Percentiles rank a stretch among this genome's conserved stretches.
phyloP scores from a whole-genome alignment of 2,797 vertebrate species.

The Coccyzus lansbergi region DNA sequence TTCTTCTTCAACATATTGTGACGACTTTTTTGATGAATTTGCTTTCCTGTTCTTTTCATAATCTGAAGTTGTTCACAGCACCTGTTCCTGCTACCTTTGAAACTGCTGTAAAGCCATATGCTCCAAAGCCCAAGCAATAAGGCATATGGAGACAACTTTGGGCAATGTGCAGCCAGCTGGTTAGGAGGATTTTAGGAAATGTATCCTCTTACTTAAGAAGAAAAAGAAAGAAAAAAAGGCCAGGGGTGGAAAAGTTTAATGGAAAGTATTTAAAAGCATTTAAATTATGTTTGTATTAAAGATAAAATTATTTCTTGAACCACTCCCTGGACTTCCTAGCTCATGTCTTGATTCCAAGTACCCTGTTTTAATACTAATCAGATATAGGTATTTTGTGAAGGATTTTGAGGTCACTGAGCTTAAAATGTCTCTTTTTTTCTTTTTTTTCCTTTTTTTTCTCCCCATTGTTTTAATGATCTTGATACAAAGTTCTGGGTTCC shows the following conservation, averaged over 20 bases:
- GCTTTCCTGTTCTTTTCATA: background rate
- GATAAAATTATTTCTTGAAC: background rate
- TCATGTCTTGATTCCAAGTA: background rate
- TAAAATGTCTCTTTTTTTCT: background rate
- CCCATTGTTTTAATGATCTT: background rate
- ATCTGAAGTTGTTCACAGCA: background rate
- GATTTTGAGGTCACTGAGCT: background rate
- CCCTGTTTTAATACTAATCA: background rate
- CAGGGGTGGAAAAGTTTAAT: background rate
- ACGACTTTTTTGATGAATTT: background rate
- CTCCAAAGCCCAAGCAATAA: background rate
- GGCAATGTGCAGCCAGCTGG: background rate
- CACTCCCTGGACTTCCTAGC: background rate
- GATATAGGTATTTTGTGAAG: background rate
- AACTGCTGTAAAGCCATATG: background rate
- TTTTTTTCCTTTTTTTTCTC: background rate
- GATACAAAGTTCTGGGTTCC: background rate
- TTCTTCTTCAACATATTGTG: background rate
- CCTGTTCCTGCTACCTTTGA: background rate
- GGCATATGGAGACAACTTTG: background rate
- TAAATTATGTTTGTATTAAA: background rate
- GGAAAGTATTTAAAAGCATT: background rate
- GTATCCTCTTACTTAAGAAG: background rate
- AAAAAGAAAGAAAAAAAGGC: background rate
- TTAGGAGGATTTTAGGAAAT: background rate